Conservation (phyloP, 64 coral and sea anemone genomes). For the Hydrozoanthus tunicans region DNA sequence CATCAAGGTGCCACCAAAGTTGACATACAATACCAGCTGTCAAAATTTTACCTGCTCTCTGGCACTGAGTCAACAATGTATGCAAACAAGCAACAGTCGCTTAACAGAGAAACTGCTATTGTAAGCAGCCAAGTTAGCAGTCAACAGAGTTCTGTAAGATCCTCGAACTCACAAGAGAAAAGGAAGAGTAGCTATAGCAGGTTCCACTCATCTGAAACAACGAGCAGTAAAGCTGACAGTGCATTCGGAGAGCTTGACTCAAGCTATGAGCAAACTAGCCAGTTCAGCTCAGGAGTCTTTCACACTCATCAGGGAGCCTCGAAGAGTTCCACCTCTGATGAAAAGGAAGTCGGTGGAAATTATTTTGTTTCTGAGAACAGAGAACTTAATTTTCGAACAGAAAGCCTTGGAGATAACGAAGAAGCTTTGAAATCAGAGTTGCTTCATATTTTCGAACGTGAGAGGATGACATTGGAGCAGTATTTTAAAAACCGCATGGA, state of each 20-base stretch:
- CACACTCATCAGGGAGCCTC: not conserved
- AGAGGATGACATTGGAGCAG: constrained; percentile 65
- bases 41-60: constrained; percentile 10
- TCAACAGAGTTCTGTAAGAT: not conserved
- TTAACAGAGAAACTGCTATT: constrained; percentile 16
- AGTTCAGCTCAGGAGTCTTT: not conserved
- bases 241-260: constrained; percentile 34
- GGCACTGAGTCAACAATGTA: constrained; percentile 32
- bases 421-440: constrained; percentile 83
- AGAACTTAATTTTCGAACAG: constrained; percentile 49
- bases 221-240: constrained; percentile 45
- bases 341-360: not conserved
- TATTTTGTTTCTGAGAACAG: constrained; percentile 6
- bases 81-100: constrained; percentile 17
- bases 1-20: not conserved
- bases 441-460: constrained; percentile 87
- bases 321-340: not conserved
- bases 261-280: not conserved
- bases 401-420: constrained; percentile 68
- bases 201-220: constrained; percentile 19
- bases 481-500: constrained; percentile 90
- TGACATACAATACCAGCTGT: not conserved
- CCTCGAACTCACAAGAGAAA: not conserved
- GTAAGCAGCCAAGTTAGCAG: constrained; percentile 10
- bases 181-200: not conserved